phyloP scores from a whole-genome alignment of 2,888 invertebrate genomes.

The Odontocerum albicorne region DNA sequence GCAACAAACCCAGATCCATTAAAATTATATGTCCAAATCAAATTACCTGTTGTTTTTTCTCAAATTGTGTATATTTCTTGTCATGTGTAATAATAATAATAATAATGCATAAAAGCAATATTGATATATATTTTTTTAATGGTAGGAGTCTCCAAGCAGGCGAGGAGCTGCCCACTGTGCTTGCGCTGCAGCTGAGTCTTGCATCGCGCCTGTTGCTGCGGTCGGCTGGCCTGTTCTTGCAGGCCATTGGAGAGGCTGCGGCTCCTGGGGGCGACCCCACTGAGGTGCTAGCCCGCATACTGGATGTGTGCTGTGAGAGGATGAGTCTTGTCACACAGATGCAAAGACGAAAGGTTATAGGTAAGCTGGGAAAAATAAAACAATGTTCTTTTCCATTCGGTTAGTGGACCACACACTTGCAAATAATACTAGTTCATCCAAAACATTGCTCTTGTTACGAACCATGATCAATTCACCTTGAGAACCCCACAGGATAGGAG shows the following conservation, averaged over 20 bases:
- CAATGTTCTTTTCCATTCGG: background rate
- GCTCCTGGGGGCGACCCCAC: conserved; percentile 57
- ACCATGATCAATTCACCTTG: too few relatives aligned
- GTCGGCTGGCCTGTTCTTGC: conserved; percentile 67
- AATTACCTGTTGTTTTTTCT: too few relatives aligned
- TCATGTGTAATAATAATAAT: too few relatives aligned
- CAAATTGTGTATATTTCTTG: too few relatives aligned
- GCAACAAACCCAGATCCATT: too few relatives aligned
- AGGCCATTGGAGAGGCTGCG: conserved; percentile 55
- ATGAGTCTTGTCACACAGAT: conserved; percentile 77
- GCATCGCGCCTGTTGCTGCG: conserved; percentile 76
- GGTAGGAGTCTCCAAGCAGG: conserved; percentile 66
- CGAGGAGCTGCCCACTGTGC: conserved; percentile 71
- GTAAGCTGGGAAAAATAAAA: conserved; percentile 52
- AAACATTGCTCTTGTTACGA: too few relatives aligned
- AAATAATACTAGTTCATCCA: too few relatives aligned
- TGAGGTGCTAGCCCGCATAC: conserved; percentile 67
- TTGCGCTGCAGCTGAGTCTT: conserved; percentile 77
- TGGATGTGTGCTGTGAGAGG: conserved; percentile 78
- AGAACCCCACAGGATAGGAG: too few relatives aligned
- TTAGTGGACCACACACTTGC: conserved; percentile 7
- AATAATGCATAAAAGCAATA: too few relatives aligned
- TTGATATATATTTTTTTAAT: too few relatives aligned
- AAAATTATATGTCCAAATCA: too few relatives aligned
- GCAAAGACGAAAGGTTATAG: conserved; percentile 81